Percentiles rank a stretch among this genome's conserved stretches.
Evolutionary conservation across 2,113 vertebrate species (phyloP).

Genomic region (Saccopteryx bilineata): DNA sequence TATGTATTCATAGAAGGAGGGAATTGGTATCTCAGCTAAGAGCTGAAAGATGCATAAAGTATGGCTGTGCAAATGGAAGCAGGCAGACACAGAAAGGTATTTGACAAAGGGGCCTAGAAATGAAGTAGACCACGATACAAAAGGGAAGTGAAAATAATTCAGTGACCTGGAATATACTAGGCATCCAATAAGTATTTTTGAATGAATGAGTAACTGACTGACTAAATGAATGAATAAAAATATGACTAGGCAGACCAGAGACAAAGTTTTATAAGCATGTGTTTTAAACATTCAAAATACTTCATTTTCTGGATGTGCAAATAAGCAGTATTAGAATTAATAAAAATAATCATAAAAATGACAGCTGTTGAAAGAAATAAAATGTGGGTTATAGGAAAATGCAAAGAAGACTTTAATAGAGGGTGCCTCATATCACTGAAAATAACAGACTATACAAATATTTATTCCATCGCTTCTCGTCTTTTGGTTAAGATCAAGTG

Average conservation of each 20-base stretch:
- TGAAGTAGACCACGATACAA: not conserved
- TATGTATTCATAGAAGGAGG: not conserved
- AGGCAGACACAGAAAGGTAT: not conserved
- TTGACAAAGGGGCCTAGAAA: not conserved
- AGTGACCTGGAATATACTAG: not conserved
- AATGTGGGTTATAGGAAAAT: not conserved
- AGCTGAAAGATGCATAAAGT: not conserved
- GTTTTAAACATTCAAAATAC: not conserved
- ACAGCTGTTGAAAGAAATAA: not conserved
- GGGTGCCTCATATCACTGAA: not conserved
- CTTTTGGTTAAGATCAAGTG: too few species aligned
- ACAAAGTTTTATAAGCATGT: not conserved
- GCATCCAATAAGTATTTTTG: not conserved
- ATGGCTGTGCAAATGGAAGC: not conserved
- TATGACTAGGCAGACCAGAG: not conserved
- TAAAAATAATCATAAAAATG: conserved; percentile 15
- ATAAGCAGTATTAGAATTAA: not conserved
- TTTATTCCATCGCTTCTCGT: not conserved
- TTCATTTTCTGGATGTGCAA: conserved; percentile 11
- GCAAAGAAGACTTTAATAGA: not conserved
- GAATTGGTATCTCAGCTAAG: not conserved
- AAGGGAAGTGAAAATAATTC: not conserved
- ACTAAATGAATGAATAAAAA: not conserved
- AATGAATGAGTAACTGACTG: not conserved
- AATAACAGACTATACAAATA: not conserved